These are phyloP conservation scores for Mechanitis mazaeus DNA, from an alignment of 2,888 invertebrate species.

Conservation along the genomic window DNA sequence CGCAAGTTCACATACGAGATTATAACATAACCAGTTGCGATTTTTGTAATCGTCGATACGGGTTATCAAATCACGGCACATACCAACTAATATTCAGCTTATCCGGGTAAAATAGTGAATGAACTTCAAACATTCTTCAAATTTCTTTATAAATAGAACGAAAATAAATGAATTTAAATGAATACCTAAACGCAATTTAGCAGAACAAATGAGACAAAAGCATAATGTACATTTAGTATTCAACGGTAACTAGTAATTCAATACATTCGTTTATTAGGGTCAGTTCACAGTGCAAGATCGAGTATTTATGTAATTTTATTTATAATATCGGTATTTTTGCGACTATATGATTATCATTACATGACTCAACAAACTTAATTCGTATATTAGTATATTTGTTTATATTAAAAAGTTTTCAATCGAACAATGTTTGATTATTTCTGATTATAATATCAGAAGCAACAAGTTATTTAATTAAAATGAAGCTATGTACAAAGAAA, in stretches of 20 bases:
- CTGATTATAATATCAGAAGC: no score
- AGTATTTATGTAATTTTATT: constrained; percentile 18
- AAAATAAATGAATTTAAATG: background rate
- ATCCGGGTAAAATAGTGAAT: constrained; percentile 1
- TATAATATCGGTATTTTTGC: constrained; percentile 13
- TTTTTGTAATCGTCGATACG: constrained; percentile 26
- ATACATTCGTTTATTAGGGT: constrained; percentile 23
- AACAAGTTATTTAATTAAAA: no score
- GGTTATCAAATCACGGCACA: constrained; percentile 16
- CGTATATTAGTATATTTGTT: background rate
- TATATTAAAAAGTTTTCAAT: no score
- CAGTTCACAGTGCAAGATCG: constrained; percentile 25
- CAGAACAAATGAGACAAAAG: background rate
- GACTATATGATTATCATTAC: background rate
- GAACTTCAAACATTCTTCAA: background rate
- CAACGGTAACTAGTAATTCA: constrained; percentile 5
- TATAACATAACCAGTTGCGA: constrained; percentile 26
- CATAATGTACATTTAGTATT: background rate
- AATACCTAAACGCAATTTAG: no score
- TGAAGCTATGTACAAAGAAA: no score
- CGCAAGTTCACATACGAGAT: constrained; percentile 20
- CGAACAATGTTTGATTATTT: no score
- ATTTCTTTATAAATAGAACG: background rate
- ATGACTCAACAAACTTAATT: background rate
- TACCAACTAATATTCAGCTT: background rate